Conservation (phyloP, 2,113 vertebrate genomes). For the Megalops atlanticus region DNA sequence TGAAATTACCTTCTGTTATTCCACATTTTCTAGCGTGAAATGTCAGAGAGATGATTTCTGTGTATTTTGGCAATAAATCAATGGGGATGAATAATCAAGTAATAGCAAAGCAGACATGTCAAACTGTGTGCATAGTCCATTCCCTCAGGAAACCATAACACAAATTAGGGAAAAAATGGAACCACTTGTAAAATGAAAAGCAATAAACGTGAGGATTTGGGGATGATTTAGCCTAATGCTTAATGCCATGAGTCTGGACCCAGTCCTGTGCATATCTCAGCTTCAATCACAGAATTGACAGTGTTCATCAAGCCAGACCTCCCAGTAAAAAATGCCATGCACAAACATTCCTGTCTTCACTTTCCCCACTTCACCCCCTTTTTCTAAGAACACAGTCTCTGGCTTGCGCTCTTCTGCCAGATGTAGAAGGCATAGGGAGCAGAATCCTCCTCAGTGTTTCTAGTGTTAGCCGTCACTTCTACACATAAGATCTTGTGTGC, state of each 20-base stretch:
- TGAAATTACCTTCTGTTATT: slow-evolving; percentile 1
- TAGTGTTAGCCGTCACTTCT: background rate
- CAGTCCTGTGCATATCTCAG: background rate
- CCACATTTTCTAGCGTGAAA: background rate
- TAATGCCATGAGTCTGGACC: background rate
- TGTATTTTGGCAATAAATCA: background rate
- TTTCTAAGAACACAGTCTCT: background rate
- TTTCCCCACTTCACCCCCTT: background rate
- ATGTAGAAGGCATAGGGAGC: background rate
- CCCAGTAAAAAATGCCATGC: background rate
- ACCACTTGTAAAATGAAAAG: background rate
- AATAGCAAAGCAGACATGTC: background rate
- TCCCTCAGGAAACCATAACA: background rate
- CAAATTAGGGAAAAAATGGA: background rate
- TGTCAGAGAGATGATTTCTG: background rate
- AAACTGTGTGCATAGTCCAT: background rate
- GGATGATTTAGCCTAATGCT: background rate
- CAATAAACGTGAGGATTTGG: background rate
- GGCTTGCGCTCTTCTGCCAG: background rate
- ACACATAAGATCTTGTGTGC: background rate
- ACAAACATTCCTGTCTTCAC: background rate
- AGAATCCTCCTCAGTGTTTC: background rate
- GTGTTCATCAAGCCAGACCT: background rate
- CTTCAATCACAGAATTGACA: background rate
- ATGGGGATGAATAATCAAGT: background rate